Evolutionary conservation across 2,797 vertebrate genomes (phyloP).

Genomic region (Moxostoma hubbsi): DNA sequence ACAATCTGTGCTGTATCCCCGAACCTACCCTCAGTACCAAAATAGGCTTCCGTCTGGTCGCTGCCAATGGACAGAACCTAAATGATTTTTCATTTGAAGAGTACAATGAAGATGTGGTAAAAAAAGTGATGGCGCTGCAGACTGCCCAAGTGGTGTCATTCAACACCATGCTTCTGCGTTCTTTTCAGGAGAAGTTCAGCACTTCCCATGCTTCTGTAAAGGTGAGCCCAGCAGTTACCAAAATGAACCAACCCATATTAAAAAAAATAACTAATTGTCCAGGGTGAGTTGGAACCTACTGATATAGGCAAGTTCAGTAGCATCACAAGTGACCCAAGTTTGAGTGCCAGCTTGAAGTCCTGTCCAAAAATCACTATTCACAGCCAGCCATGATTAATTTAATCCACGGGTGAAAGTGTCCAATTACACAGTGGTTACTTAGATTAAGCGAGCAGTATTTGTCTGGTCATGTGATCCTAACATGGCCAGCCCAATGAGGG

Average conservation of each 20-base stretch:
- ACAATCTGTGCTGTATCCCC: constrained; percentile 76
- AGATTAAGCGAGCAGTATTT: too few relatives aligned
- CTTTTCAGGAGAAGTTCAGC: constrained; percentile 74
- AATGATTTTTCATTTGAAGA: constrained; percentile 79
- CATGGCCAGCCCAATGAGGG: too few relatives aligned
- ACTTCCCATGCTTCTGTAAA: constrained; percentile 77
- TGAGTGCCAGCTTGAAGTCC: too few relatives aligned
- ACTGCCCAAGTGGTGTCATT: constrained; percentile 68
- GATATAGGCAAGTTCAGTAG: too few relatives aligned
- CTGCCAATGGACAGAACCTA: constrained; percentile 50
- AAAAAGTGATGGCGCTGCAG: constrained; percentile 75
- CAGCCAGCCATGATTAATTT: too few relatives aligned
- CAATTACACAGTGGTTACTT: too few relatives aligned
- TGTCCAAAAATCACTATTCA: too few relatives aligned
- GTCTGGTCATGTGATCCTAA: too few relatives aligned
- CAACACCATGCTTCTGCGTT: constrained; percentile 75
- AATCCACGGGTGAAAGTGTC: too few relatives aligned
- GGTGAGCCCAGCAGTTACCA: constrained; percentile 69
- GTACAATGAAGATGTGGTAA: constrained; percentile 69
- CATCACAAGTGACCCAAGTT: too few relatives aligned
- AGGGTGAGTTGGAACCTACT: background rate
- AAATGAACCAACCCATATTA: too few relatives aligned
- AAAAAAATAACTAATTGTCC: too few relatives aligned
- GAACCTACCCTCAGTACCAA: constrained; percentile 59
- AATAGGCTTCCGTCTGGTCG: constrained; percentile 72